Evolutionary conservation across 2,888 invertebrate genomes (phyloP).

Genomic region (Chymomyza procnemis): DNA sequence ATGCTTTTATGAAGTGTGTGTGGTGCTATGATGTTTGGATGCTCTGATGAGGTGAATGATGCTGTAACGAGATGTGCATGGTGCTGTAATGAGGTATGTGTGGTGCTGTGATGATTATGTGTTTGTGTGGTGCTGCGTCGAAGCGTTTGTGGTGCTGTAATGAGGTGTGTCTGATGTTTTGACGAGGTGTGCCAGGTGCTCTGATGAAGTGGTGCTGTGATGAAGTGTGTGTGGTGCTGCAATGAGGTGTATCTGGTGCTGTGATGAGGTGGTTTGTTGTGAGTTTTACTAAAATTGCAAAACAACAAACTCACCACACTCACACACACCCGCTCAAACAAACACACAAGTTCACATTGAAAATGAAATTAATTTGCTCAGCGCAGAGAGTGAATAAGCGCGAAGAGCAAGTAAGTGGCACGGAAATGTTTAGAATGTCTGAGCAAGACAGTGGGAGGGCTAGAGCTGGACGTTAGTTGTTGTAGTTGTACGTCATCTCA

Average conservation of each 20-base stretch:
- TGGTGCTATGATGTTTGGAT: too few relatives aligned
- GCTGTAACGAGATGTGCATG: too few relatives aligned
- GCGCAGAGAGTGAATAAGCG: not conserved
- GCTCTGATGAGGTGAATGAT: not conserved
- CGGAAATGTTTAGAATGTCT: not conserved
- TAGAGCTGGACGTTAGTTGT: not conserved
- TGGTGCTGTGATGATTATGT: too few relatives aligned
- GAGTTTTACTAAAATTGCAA: slow-evolving; percentile 28
- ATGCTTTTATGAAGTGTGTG: not conserved
- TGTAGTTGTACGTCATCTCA: not conserved
- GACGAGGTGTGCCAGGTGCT: too few relatives aligned
- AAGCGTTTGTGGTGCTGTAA: not conserved
- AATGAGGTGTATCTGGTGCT: too few relatives aligned
- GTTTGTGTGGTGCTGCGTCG: not conserved
- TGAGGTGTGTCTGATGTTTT: too few relatives aligned
- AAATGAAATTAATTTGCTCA: slow-evolving; percentile 52
- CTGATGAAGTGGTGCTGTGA: not conserved
- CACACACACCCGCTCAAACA: not conserved
- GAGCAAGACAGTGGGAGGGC: slow-evolving; percentile 3
- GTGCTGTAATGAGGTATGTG: not conserved
- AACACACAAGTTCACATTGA: slow-evolving; percentile 2
- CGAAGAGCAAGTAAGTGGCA: not conserved
- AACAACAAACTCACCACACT: not conserved
- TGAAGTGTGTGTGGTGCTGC: too few relatives aligned
- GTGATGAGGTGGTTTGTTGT: too few relatives aligned